Percentiles rank a stretch among this genome's conserved stretches.
phyloP scores from a whole-genome alignment of 2,888 invertebrate species.

The Hyppa rectilinea region DNA sequence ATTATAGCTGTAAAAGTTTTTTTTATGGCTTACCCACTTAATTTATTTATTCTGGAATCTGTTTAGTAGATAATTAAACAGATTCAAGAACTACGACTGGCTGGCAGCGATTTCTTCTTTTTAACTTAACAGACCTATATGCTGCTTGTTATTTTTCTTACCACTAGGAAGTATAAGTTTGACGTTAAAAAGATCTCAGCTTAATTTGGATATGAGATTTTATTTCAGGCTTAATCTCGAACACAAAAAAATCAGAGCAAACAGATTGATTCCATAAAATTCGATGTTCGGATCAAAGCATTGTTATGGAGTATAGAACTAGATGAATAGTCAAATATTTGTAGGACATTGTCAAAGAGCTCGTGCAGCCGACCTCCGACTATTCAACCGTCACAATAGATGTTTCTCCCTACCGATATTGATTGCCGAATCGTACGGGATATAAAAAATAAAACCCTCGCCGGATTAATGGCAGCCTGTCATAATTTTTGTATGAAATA shows the following conservation, averaged over 20 bases:
- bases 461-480: constrained; percentile 77
- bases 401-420: constrained; percentile 68
- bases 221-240: not conserved
- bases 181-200: not conserved
- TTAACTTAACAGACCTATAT: not conserved
- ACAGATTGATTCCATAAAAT: not conserved
- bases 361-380: constrained; percentile 24
- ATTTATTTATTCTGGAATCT: not conserved
- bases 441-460: constrained; percentile 77
- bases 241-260: constrained; percentile 13
- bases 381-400: constrained; percentile 67
- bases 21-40: not conserved
- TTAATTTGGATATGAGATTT: not conserved
- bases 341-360: constrained; percentile 32
- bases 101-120: not conserved
- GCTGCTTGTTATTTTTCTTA: not conserved
- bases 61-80: not conserved
- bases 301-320: constrained; percentile 41
- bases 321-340: constrained; percentile 60
- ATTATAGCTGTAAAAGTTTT: constrained; percentile 8
- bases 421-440: constrained; percentile 67
- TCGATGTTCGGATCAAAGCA: constrained; percentile 5
- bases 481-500: constrained; percentile 80
- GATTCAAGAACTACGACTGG: not conserved
- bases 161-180: not conserved